Evolutionary conservation across 2,888 invertebrate genomes (phyloP).

Genomic region (Lepidocyrtinus sp.): DNA sequence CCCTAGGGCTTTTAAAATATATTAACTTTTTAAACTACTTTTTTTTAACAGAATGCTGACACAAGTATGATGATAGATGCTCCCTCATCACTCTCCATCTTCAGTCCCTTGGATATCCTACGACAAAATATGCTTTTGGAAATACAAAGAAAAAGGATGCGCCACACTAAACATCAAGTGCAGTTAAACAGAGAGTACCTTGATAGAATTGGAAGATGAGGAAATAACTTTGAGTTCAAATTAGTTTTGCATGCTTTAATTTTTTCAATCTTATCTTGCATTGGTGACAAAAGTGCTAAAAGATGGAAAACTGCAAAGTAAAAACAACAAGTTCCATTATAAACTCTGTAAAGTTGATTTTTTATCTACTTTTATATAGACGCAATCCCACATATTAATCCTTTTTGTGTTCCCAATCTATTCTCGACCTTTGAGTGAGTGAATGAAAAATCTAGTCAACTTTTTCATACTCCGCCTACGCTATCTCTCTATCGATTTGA

Average conservation of each 20-base stretch:
- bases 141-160: constrained; percentile 86
- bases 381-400: too few species aligned
- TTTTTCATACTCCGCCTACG: too few species aligned
- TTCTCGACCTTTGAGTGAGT: neutral
- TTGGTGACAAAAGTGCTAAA: too few species aligned
- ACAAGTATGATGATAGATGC: constrained; percentile 1
- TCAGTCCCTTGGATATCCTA: constrained; percentile 89
- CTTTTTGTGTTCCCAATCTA: neutral
- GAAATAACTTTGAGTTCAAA: too few species aligned
- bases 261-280: too few species aligned
- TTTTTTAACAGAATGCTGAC: constrained; percentile 61
- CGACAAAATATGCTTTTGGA: constrained; percentile 86
- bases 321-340: neutral
- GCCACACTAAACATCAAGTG: constrained; percentile 78
- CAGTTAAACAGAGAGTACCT: constrained; percentile 64
- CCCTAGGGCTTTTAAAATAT: constrained; percentile 5
- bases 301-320: too few species aligned
- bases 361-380: too few species aligned
- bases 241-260: too few species aligned
- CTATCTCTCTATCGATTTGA: too few species aligned
- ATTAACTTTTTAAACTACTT: neutral
- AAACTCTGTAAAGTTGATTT: too few species aligned
- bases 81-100: constrained; percentile 82
- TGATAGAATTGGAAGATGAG: constrained; percentile 66
- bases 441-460: neutral